Evolutionary conservation across 2,797 vertebrate species (phyloP).

Genomic region (Enteromius unitaeniatus): DNA sequence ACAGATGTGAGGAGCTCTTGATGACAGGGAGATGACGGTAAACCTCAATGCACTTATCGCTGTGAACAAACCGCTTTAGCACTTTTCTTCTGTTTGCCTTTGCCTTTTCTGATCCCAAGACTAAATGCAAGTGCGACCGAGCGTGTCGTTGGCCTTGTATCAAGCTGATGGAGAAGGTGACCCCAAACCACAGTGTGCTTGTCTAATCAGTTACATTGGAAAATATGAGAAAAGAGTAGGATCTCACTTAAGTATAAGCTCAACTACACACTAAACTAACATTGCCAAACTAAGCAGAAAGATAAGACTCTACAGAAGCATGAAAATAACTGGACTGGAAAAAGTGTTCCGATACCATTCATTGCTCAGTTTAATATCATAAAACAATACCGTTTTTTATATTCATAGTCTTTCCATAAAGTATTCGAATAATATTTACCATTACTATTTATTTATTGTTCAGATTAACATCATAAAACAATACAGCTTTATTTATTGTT

Average conservation of each 20-base stretch:
- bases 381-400: background rate
- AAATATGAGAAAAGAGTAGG: background rate
- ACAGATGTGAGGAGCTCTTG: constrained; percentile 60
- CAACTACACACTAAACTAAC: background rate
- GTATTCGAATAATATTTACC: background rate
- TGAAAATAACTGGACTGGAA: background rate
- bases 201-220: background rate
- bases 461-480: background rate
- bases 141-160: background rate
- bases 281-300: background rate
- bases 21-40: constrained; percentile 38
- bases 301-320: constrained; percentile 1
- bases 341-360: background rate
- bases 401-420: background rate
- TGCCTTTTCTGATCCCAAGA: background rate
- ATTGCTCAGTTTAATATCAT: background rate
- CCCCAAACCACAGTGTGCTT: constrained; percentile 3
- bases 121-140: background rate
- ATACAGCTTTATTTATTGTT: background rate
- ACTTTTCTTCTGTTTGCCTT: constrained; percentile 2
- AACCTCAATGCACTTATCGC: background rate
- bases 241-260: background rate
- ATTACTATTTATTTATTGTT: background rate
- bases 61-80: constrained; percentile 32
- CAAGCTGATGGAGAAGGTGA: background rate